A percentile compares a stretch with the other conserved stretches of the same genome.
Evolutionary conservation across 2,113 vertebrate species (phyloP).

Genomic region (Rhynchomys soricoides): DNA sequence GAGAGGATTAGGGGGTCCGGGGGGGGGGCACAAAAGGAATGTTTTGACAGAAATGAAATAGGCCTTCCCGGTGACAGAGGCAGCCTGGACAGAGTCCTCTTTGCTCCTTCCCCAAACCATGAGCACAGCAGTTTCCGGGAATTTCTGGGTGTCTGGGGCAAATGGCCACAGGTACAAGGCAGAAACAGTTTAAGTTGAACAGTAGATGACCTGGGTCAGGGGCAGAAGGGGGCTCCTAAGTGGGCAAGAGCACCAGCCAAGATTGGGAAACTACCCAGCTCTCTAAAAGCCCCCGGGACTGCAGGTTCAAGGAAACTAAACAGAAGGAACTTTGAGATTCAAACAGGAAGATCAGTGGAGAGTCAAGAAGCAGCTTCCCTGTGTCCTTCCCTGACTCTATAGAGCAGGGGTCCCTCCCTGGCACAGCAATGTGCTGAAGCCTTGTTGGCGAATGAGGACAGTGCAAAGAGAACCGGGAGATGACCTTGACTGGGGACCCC

Average conservation of each 20-base stretch:
- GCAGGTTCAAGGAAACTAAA: not conserved
- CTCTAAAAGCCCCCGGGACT: not conserved
- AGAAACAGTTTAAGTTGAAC: not conserved
- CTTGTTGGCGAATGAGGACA: not conserved
- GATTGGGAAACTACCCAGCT: not conserved
- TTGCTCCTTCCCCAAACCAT: not conserved
- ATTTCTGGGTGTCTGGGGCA: not conserved
- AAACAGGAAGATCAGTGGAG: not conserved
- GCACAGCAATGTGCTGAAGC: not conserved
- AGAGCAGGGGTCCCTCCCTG: not conserved
- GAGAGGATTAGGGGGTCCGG: fast-evolving
- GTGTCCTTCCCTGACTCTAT: not conserved
- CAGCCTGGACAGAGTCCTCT: not conserved
- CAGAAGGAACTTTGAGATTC: not conserved
- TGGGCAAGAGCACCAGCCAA: no score
- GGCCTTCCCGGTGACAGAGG: not conserved
- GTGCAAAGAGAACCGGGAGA: not conserved
- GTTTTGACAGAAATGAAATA: not conserved
- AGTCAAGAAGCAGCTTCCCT: not conserved
- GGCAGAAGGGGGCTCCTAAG: not conserved
- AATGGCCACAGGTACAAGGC: not conserved
- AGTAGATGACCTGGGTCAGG: not conserved
- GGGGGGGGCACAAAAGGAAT: not conserved
- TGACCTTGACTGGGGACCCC: not conserved
- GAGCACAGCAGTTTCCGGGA: not conserved